Conservation (phyloP, 2,113 vertebrate genomes). For the Agelaius phoeniceus region DNA sequence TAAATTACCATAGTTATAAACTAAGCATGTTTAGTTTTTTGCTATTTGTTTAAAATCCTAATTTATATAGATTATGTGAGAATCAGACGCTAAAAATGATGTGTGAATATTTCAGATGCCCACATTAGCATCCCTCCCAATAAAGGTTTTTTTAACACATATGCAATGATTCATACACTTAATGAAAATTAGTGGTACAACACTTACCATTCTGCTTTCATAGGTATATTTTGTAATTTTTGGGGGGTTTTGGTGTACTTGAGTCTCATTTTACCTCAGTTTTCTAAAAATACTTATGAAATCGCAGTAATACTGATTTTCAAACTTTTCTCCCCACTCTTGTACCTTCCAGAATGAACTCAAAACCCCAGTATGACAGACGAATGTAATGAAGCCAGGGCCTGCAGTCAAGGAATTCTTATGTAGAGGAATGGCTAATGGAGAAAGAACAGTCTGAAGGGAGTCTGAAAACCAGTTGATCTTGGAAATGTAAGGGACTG, state of each 20-base stretch:
- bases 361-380: neutral
- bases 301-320: neutral
- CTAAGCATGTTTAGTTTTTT: neutral
- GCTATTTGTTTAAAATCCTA: neutral
- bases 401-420: neutral
- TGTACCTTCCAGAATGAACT: neutral
- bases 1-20: neutral
- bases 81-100: neutral
- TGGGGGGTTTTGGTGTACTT: accelerated
- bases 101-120: neutral
- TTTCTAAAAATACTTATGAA: neutral
- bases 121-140: neutral
- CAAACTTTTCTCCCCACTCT: neutral
- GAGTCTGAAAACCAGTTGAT: neutral
- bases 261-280: neutral
- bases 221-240: neutral
- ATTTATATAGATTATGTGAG: neutral
- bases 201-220: neutral
- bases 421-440: neutral
- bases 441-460: neutral
- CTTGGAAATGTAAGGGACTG: neutral
- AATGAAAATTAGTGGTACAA: neutral
- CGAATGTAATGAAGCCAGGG: neutral
- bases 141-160: neutral
- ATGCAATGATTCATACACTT: neutral